Percentiles rank a stretch among this genome's conserved stretches.
These are phyloP conservation scores for Chloroceryle amazona DNA, from an alignment of 2,797 vertebrate species.

Conservation along the genomic window DNA sequence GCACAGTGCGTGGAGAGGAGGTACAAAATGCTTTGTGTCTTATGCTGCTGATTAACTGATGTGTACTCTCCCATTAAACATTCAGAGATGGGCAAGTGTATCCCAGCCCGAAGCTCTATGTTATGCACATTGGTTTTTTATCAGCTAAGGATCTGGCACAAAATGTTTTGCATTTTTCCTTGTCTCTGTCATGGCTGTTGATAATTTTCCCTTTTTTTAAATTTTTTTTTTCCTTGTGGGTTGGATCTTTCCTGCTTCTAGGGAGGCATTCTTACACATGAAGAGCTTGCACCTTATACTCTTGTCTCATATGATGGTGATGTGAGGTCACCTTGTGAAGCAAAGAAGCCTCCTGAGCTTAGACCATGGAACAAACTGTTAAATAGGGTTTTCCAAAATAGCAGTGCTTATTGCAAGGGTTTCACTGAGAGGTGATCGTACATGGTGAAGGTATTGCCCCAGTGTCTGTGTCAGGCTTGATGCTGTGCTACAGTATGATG, in stretches of 20 bases:
- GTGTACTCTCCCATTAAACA: conserved; percentile 48
- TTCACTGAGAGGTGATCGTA: not conserved
- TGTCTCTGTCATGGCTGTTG: not conserved
- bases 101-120: not conserved
- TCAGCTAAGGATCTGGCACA: not conserved
- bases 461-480: not conserved
- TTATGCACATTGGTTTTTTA: not conserved
- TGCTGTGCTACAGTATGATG: not conserved
- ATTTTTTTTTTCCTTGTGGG: not conserved
- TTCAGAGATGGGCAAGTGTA: conserved; percentile 42
- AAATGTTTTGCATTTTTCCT: not conserved
- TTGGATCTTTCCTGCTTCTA: not conserved
- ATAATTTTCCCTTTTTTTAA: not conserved
- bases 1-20: conserved; percentile 26
- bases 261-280: rapidly evolving
- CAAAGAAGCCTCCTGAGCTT: not conserved
- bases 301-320: not conserved
- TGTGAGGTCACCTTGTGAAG: not conserved
- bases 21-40: conserved; percentile 55
- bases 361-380: not conserved
- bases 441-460: not conserved
- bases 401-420: not conserved
- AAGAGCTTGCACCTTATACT: not conserved
- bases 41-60: conserved; percentile 46
- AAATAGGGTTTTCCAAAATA: not conserved